Base-by-base conservation (phyloP, 2,888 invertebrate genomes). In the Rhimphoctona megacephalus region DNA sequence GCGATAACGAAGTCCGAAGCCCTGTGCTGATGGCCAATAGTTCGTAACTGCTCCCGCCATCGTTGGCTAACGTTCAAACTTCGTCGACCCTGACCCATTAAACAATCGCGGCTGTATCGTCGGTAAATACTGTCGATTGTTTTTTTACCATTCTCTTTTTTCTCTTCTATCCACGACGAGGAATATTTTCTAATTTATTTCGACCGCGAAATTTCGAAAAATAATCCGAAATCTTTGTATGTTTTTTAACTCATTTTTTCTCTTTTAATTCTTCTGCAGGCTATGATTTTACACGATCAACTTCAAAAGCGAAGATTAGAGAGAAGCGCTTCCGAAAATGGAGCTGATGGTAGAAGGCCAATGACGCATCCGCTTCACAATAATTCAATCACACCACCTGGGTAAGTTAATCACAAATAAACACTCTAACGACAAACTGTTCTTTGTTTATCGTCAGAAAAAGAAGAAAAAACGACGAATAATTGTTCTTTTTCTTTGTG, bases 321-420 rank as follows among this genome's bases (percentile, higher is more conserved):
- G 86, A 92, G 94, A 79, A 94, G 93, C 84, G 90, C 92, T 22
- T 94, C 94, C 39, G 94, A 94, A 87, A 94, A 94, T 81, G 93
- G 92, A 22, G 92, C 91, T 11, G 93, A 92, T 67, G 87, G 90
- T 33, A 91, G 92, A 78, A 92, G 92, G 88, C 89, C 93, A 73
- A 90, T 92, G 90, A 89, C 91, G 77, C 90, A 90, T 88, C 86
- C 89, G 46, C 90, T 91, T 81, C 92, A 91, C 70, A 90, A 91
- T 76, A 92, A 92, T n/a, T 93, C 93, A 22, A 91, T 94, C 83
- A 93, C 93, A 73, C 92, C 93, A 52, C 92, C 93, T 66, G 92
- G 93, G 94, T 94, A 85, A 92, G 92, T 79, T 19, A n/a, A 36
- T 25, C 1, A 19, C 7, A 22, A 73, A 73, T 17, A 17, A 61